Conservation (phyloP, 92 coral and sea anemone genomes). For the Epizoanthus stellaris region DNA sequence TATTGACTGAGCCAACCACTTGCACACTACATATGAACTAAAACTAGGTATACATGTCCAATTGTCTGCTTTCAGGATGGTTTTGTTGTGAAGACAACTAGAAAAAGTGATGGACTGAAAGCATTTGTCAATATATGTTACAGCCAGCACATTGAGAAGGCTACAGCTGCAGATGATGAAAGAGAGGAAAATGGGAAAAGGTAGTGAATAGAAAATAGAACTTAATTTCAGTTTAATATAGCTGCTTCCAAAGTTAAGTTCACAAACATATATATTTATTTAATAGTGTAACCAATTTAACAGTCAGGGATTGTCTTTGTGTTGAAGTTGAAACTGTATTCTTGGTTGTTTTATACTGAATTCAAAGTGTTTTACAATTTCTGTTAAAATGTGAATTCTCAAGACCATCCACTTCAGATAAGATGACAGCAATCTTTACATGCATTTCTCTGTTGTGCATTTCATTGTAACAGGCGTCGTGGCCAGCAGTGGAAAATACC, state of each 20-base stretch:
- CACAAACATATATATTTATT: not conserved
- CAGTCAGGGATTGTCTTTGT: too few species aligned
- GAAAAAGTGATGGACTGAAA: constrained; percentile 71
- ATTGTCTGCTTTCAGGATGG: constrained; percentile 75
- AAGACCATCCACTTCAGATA: not conserved
- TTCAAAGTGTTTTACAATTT: too few species aligned
- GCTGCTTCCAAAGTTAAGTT: not conserved
- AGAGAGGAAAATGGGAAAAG: constrained; percentile 75
- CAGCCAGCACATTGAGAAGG: constrained; percentile 77
- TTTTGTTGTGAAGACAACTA: constrained; percentile 92
- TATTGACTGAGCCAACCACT: not conserved
- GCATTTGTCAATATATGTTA: constrained; percentile 91
- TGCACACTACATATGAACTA: not conserved
- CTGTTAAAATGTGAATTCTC: too few species aligned
- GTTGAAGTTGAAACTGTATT: too few species aligned
- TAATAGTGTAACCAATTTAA: too few species aligned
- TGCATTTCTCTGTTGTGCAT: not conserved
- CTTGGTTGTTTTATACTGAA: too few species aligned
- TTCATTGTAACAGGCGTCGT: constrained; percentile 53
- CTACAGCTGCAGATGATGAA: constrained; percentile 64
- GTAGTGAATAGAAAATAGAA: constrained; percentile 26
- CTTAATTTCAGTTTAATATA: not conserved
- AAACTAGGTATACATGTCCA: too few species aligned
- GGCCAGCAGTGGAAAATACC: constrained; percentile 98
- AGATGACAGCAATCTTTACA: not conserved